Conservation (phyloP, 2,113 vertebrate species). For the Ibidorhyncha struthersii region DNA sequence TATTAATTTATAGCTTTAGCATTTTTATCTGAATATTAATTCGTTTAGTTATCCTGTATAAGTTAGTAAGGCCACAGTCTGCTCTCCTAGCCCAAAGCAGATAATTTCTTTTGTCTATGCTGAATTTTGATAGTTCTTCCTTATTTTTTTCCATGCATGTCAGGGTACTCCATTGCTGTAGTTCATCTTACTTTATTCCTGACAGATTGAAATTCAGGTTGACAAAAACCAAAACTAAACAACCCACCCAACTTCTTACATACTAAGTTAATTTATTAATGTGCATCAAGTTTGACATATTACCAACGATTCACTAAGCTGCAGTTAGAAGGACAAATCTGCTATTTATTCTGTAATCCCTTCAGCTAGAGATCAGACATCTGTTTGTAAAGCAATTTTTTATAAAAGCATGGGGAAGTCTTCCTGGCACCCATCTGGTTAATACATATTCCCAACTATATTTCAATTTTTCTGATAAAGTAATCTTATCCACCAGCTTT, state of each 20-base stretch:
- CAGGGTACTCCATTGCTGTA: background rate
- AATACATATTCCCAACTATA: background rate
- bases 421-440: slow-evolving; percentile 25
- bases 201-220: background rate
- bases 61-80: background rate
- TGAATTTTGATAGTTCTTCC: background rate
- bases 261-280: background rate
- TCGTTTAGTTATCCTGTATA: background rate
- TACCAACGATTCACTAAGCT: slow-evolving; percentile 3
- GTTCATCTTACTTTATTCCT: background rate
- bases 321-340: slow-evolving; percentile 13
- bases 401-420: background rate
- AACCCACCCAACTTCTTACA: background rate
- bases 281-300: background rate
- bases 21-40: background rate
- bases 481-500: background rate
- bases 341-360: slow-evolving; percentile 35
- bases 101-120: background rate
- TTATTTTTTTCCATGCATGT: background rate
- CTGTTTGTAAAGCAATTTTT: slow-evolving; percentile 36
- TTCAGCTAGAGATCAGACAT: slow-evolving; percentile 33
- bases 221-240: background rate
- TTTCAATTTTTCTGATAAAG: background rate
- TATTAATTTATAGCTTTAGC: background rate
- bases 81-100: background rate